A percentile compares a stretch with the other conserved stretches of the same genome.
Conservation (phyloP, 2,888 invertebrate species). For the Drosophila meridiana region DNA sequence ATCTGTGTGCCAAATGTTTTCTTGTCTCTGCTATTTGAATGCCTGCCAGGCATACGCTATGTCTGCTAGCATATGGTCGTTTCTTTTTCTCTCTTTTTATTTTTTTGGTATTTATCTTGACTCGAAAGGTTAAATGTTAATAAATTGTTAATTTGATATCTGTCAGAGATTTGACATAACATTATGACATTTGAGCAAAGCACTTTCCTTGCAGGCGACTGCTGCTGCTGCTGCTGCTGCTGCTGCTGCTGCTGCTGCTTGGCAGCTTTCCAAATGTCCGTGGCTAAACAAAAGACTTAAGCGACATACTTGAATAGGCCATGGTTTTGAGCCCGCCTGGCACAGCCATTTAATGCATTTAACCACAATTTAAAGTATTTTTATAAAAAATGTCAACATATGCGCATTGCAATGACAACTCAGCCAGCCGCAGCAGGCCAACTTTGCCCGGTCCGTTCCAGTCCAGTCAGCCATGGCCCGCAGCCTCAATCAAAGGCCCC, state of each 20-base stretch:
- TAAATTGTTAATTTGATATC: conserved; percentile 67
- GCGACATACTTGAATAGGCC: conserved; percentile 60
- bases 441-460: conserved; percentile 38
- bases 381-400: conserved; percentile 73
- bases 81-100: background rate
- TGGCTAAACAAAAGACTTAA: conserved; percentile 53
- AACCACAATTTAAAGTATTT: conserved; percentile 73
- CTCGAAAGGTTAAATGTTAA: conserved; percentile 66
- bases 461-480: conserved; percentile 66
- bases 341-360: conserved; percentile 65
- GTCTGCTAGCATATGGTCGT: conserved; percentile 27
- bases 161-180: conserved; percentile 55
- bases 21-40: conserved; percentile 35
- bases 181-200: conserved; percentile 63
- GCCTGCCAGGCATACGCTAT: conserved; percentile 47
- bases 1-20: conserved; percentile 49
- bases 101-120: conserved; percentile 15
- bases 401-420: conserved; percentile 71
- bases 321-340: conserved; percentile 33
- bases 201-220: conserved; percentile 54
- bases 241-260: conserved; percentile 20
- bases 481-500: conserved; percentile 47
- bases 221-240: conserved; percentile 13
- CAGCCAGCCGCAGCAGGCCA: conserved; percentile 31
- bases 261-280: conserved; percentile 42